Conservation (phyloP, 2,888 invertebrate species). For the Cataglyphis rosenhaueri region DNA sequence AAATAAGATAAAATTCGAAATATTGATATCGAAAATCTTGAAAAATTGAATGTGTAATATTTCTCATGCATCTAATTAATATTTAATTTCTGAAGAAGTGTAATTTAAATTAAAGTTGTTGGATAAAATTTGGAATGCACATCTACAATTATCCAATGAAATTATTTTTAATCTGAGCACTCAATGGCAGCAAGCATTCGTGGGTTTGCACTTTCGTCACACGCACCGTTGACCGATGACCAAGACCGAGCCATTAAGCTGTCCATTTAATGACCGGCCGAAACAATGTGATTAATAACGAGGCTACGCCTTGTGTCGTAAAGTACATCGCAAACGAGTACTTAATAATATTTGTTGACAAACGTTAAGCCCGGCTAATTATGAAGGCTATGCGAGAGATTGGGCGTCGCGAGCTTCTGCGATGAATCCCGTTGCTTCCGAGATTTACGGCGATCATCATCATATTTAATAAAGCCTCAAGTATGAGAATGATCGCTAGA, state of each 20-base stretch:
- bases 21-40: not conserved
- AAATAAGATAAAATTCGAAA: slow-evolving; percentile 5
- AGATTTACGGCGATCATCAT: slow-evolving; percentile 40
- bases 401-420: slow-evolving; percentile 23
- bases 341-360: slow-evolving; percentile 61
- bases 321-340: slow-evolving; percentile 50
- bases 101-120: not conserved
- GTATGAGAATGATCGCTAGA: slow-evolving; percentile 6
- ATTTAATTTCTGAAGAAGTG: not conserved
- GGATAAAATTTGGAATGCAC: not conserved
- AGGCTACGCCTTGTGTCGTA: slow-evolving; percentile 69
- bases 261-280: slow-evolving; percentile 69
- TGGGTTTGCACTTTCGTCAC: slow-evolving; percentile 64
- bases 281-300: slow-evolving; percentile 78
- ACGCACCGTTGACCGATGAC: slow-evolving; percentile 75
- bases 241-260: slow-evolving; percentile 69
- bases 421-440: slow-evolving; percentile 21
- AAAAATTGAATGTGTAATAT: not conserved
- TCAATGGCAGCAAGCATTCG: not conserved
- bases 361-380: slow-evolving; percentile 61
- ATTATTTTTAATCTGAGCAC: slow-evolving; percentile 21
- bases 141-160: not conserved
- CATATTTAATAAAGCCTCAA: slow-evolving; percentile 21
- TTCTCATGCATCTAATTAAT: not conserved
- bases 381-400: slow-evolving; percentile 34